Evolutionary conservation across 2,888 invertebrate species (phyloP), one percentile per base, ranked within the genome.

Genomic region (Boloria euphrosyne): DNA sequence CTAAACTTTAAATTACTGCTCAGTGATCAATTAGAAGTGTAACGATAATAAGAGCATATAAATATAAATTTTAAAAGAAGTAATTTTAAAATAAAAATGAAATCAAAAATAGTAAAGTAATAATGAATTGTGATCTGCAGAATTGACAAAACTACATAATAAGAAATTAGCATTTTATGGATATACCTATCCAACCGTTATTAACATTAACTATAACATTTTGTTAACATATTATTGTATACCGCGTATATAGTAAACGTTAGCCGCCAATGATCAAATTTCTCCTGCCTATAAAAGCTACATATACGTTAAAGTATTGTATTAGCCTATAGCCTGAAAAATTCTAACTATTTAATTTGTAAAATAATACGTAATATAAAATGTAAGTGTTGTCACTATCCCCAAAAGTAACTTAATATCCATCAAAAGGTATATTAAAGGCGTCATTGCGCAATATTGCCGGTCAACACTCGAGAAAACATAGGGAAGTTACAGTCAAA

Each of bases 401-500:
- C 72, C 69, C 62, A 62, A 72, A 65, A 68, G 77, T 77, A 77
- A 77, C 74, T 68, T 73, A 73, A 77, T 76, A 77, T 68, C 69
- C 60, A 71, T 69, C 66, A 72, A 73, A 72, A 71, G 69, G 66
- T 54, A 72, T 69, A 73, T 74, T 74, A 70, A 71, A 73, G 64
- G 72, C 72, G 64, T 71, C 72, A 72, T 75, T 72, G 73, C 72
- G 73, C 75, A 78, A 77, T 75, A 71, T 73, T 66, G 70, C 70
- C 70, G 74, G 75, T 75, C 76, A 75, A 78, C 77, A 77, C 74
- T 77, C 67, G 61, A 72, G 70, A 66, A 69, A 70, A 74, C 71
- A 71, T 54, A 61, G 61, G 61, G 71, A 65, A 62, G 49, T 47
- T 63, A 68, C 61, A 66, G 18, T n/a, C 2, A 17, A 22, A 31